Evolutionary conservation across 2,113 vertebrate genomes (phyloP), one percentile per base, ranked within the genome.

Genomic region (Dolichotis patagonum): DNA sequence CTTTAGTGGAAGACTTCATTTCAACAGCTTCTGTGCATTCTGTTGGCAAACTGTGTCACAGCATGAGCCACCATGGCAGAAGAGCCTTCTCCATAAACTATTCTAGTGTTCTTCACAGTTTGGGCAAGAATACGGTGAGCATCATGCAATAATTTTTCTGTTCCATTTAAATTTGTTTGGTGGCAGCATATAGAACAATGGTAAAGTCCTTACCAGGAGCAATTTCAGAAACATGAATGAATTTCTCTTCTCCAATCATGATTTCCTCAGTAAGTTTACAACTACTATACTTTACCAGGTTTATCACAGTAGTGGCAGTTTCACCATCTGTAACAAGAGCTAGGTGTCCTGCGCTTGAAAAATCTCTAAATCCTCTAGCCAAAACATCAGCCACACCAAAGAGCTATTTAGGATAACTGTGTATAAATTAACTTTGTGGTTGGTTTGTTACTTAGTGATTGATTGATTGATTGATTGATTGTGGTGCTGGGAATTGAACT

Each of bases 21-120:
- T 99, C 99, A 60, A 99, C 99, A 0, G 99, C 99, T 97, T 99
- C 99, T 97, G 99, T 99, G 75, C 32, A 99, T 99, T 98, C 98
- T 98, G 65, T 97, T 99, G 97, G 99, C 99, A 98, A 99, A 98
- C 69, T 99, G 99, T 13, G 98, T 98, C 95, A 99, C 99, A 85
- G 99, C 99, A 56, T 99, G 99, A 62, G 99, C 99, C 99, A 99
- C 99, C 99, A 99, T 99, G 98, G 99, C 99, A 16, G 99, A 99
- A 98, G 99, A 99, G 91, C 99, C 99, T 99, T 99, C 99, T 95
- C 99, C 99, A 49, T 98, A 99, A 28, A 99, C 99, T 6, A 99
- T 99, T 97, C 99, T 99, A 0, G 99, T 98, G 97, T 99, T 99
- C 98, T 99, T 99, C 92, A 99, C 98, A 0, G 99, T 99, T 98